Conservation (phyloP, 2,888 invertebrate species). For the Watsonalla cultraria region DNA sequence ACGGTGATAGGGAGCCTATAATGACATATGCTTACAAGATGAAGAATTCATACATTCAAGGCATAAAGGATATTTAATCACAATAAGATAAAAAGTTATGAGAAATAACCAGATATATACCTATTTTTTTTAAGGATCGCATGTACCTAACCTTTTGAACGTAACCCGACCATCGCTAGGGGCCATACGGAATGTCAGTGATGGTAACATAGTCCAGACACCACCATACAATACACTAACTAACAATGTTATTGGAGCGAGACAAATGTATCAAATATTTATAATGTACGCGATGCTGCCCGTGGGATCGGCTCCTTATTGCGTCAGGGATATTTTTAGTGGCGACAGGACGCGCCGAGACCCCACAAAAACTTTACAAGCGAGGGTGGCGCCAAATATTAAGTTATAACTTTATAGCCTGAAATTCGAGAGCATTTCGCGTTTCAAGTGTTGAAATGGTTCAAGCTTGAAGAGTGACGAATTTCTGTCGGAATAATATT, state of each 20-base stretch:
- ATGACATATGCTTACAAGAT: no score
- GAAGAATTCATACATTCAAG: no score
- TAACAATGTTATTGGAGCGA: slow-evolving; percentile 41
- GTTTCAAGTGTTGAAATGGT: slow-evolving; percentile 4
- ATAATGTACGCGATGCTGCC: slow-evolving; percentile 47
- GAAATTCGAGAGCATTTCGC: not conserved
- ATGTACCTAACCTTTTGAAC: not conserved
- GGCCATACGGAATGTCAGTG: slow-evolving; percentile 13
- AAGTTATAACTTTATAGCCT: slow-evolving; percentile 23
- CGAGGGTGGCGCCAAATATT: slow-evolving; percentile 65
- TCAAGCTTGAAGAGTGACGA: no score
- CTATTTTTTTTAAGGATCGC: not conserved
- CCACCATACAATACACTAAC: slow-evolving; percentile 25
- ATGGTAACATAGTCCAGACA: slow-evolving; percentile 42
- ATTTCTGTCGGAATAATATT: no score
- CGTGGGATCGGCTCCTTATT: slow-evolving; percentile 54
- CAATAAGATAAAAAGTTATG: not conserved
- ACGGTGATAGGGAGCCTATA: no score
- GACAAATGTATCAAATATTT: slow-evolving; percentile 72
- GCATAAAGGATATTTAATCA: no score
- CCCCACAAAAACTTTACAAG: slow-evolving; percentile 59
- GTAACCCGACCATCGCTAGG: slow-evolving; percentile 9
- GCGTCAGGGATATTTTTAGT: slow-evolving; percentile 74
- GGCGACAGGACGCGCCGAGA: slow-evolving; percentile 58
- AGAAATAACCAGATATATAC: not conserved